These are phyloP conservation scores for Mongoloraphidia duomilia DNA, from an alignment of 2,888 invertebrate genomes.

Conservation along the genomic window DNA sequence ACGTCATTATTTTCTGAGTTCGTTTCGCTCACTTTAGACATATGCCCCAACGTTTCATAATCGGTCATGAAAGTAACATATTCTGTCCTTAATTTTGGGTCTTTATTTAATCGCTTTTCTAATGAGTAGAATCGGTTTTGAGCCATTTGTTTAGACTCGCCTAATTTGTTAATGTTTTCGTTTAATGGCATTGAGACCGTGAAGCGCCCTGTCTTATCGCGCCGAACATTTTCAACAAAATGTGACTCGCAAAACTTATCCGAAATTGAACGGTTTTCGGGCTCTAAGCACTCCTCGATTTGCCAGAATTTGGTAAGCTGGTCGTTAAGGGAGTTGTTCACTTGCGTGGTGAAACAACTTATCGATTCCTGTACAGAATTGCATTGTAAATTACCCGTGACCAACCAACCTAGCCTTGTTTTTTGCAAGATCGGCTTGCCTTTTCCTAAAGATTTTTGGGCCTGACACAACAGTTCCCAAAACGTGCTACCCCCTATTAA, in stretches of 20 bases:
- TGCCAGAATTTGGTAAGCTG: slow-evolving; percentile 15
- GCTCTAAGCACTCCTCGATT: slow-evolving; percentile 12
- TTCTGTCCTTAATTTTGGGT: slow-evolving; percentile 6
- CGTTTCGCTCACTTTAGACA: slow-evolving; percentile 8
- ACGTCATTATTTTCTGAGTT: not conserved
- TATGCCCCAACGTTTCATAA: slow-evolving; percentile 14
- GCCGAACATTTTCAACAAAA: slow-evolving; percentile 8
- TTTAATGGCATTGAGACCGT: slow-evolving; percentile 11
- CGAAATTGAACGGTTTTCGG: slow-evolving; percentile 8
- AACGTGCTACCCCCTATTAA: slow-evolving; percentile 6
- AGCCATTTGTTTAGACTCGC: slow-evolving; percentile 12
- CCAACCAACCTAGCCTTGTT: slow-evolving; percentile 16
- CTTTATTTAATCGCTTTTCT: slow-evolving; percentile 12
- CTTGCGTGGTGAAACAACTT: too few species aligned
- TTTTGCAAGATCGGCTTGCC: slow-evolving; percentile 8
- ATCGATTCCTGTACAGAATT: too few species aligned
- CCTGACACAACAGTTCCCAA: slow-evolving; percentile 8
- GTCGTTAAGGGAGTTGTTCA: slow-evolving; percentile 3
- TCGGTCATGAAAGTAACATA: slow-evolving; percentile 15
- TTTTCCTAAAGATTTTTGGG: slow-evolving; percentile 5
- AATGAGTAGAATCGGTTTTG: slow-evolving; percentile 12
- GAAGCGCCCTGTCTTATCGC: slow-evolving; percentile 12
- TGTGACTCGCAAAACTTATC: slow-evolving; percentile 14
- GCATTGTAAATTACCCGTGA: slow-evolving; percentile 7
- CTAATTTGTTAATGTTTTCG: slow-evolving; percentile 8